A percentile compares a stretch with the other conserved stretches of the same genome.
phyloP scores from a whole-genome alignment of 2,113 vertebrate genomes.

The Stigmatopora argus region DNA sequence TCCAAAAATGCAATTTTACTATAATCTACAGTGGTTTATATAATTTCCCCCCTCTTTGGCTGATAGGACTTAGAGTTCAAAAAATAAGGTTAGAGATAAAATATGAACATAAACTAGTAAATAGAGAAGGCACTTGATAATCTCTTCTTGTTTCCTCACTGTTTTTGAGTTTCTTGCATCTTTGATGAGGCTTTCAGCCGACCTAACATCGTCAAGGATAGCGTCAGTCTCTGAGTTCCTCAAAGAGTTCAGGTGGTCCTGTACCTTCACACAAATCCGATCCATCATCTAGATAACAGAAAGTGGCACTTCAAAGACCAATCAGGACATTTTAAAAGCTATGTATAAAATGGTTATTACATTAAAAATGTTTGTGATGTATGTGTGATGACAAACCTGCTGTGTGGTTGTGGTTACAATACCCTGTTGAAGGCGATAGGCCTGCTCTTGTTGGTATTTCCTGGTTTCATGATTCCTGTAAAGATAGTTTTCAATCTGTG shows the following conservation, averaged over 20 bases:
- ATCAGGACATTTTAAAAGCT: neutral
- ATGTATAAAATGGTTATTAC: neutral
- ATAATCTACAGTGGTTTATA: no score
- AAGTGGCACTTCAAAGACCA: neutral
- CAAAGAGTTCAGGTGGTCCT: conserved; percentile 95
- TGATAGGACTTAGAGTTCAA: no score
- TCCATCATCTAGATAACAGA: conserved; percentile 84
- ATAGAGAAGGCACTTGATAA: no score
- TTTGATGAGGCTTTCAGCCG: conserved; percentile 86
- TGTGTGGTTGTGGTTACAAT: conserved; percentile 96
- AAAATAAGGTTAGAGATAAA: no score
- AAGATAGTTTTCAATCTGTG: conserved; percentile 92
- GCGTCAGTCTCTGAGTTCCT: conserved; percentile 79
- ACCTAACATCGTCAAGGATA: conserved; percentile 85
- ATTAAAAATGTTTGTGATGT: neutral
- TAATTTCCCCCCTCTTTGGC: no score
- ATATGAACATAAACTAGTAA: no score
- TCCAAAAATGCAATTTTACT: no score
- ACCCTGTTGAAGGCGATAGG: conserved; percentile 92
- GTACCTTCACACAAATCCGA: conserved; percentile 94
- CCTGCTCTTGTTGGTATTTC: conserved; percentile 92
- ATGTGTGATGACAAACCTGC: conserved; percentile 68
- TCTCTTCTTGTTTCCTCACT: conserved; percentile 54
- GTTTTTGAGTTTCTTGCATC: conserved; percentile 97
- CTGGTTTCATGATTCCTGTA: conserved; percentile 94